phyloP scores from a whole-genome alignment of 2,888 invertebrate species.

The Rhamnusium bicolor region DNA sequence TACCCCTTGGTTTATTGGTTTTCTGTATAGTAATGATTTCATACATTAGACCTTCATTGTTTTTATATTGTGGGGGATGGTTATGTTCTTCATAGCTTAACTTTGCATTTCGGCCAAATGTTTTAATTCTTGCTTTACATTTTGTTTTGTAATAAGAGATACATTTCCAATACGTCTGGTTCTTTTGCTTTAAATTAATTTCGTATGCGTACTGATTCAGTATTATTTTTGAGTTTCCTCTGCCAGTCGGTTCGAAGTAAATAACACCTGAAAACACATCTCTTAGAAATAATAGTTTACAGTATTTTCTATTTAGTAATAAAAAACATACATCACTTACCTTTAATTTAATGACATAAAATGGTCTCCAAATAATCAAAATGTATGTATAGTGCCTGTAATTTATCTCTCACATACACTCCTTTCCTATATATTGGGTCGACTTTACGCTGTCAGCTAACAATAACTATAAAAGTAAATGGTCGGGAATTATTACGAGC shows the following conservation, averaged over 20 bases:
- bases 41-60: conserved; percentile 27
- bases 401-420: too few species aligned
- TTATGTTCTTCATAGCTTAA: conserved; percentile 51
- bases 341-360: too few species aligned
- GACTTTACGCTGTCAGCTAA: too few species aligned
- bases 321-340: too few species aligned
- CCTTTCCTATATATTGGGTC: too few species aligned
- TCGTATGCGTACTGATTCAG: conserved; percentile 52
- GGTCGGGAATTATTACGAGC: too few species aligned
- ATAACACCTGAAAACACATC: conserved; percentile 50
- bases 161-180: conserved; percentile 55
- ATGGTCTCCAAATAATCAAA: too few species aligned
- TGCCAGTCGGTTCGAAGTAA: conserved; percentile 55
- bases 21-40: conserved; percentile 37
- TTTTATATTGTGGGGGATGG: conserved; percentile 45
- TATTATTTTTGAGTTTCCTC: conserved; percentile 56
- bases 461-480: too few species aligned
- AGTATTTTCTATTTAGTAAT: too few species aligned
- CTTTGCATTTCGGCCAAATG: conserved; percentile 47
- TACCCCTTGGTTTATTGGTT: background rate
- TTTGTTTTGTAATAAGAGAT: conserved; percentile 54
- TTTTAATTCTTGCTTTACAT: conserved; percentile 54
- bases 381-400: too few species aligned
- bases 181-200: conserved; percentile 38
- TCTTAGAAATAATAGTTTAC: background rate